Evolutionary conservation across 2,888 invertebrate species (phyloP).

Genomic region (Andrena camellia): DNA sequence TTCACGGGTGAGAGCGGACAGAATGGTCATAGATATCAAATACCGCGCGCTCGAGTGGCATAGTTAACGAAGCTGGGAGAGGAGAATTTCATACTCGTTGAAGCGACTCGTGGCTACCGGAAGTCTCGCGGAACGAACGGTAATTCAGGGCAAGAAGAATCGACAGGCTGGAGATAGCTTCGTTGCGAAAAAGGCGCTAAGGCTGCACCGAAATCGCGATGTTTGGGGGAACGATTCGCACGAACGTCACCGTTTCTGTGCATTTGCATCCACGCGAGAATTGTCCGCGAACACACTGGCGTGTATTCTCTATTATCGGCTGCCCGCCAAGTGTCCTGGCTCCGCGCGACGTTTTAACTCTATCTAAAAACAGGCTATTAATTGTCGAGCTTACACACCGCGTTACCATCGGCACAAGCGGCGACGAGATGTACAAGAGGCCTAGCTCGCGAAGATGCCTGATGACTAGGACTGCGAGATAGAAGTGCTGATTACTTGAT

Average conservation of each 20-base stretch:
- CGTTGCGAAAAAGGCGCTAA: neutral
- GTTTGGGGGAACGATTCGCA: neutral
- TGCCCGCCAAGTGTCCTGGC: neutral
- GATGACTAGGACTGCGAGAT: neutral
- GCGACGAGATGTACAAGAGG: neutral
- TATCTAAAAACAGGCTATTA: slow-evolving; percentile 23
- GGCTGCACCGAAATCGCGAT: neutral
- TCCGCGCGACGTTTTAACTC: neutral
- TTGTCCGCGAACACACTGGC: neutral
- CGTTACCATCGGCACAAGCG: neutral
- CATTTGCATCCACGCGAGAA: neutral
- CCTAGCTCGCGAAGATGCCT: neutral
- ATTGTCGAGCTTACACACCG: slow-evolving; percentile 2
- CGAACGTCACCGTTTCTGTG: neutral
- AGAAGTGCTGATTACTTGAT: slow-evolving; percentile 28
- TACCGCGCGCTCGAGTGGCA: neutral
- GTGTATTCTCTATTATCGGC: slow-evolving; percentile 8
- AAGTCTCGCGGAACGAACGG: neutral
- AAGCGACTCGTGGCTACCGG: neutral
- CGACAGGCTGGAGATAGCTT: neutral
- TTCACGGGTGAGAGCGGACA: neutral
- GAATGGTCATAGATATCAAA: slow-evolving; percentile 1
- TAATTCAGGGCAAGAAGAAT: slow-evolving; percentile 25
- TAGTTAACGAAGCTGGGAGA: neutral
- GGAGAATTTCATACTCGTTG: no score